Evolutionary conservation across 2,797 vertebrate genomes (phyloP).

Genomic region (Aeoliscus strigatus): DNA sequence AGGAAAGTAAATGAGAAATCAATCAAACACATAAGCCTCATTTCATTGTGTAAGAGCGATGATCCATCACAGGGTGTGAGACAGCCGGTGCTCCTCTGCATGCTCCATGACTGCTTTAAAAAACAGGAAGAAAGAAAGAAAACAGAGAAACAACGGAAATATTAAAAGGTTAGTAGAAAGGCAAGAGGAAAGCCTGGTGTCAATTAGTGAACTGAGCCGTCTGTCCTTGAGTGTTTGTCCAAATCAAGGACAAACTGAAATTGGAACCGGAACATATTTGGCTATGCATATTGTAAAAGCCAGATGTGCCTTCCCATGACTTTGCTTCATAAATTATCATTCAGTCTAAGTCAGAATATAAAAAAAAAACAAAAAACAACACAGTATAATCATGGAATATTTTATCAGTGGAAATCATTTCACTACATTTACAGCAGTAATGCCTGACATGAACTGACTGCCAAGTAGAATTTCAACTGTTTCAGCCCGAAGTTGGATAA

Average conservation of each 20-base stretch:
- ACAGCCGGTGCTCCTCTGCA: slow-evolving; percentile 38
- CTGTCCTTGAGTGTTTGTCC: slow-evolving; percentile 45
- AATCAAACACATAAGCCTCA: slow-evolving; percentile 59
- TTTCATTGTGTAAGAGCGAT: slow-evolving; percentile 58
- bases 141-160: slow-evolving; percentile 46
- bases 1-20: slow-evolving; percentile 58
- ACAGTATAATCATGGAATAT: slow-evolving; percentile 4
- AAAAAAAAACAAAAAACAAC: slow-evolving; percentile 13
- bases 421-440: slow-evolving; percentile 35
- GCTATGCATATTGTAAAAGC: slow-evolving; percentile 47
- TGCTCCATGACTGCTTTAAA: slow-evolving; percentile 22
- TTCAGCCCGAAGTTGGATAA: too few relatives aligned
- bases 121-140: slow-evolving; percentile 4
- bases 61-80: slow-evolving; percentile 58
- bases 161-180: slow-evolving; percentile 63
- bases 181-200: slow-evolving; percentile 43
- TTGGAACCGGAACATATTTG: slow-evolving; percentile 33
- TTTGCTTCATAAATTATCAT: slow-evolving; percentile 30
- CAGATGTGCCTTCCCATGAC: slow-evolving; percentile 44
- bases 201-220: slow-evolving; percentile 41
- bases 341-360: neutral
- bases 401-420: slow-evolving; percentile 36
- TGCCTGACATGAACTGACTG: slow-evolving; percentile 20
- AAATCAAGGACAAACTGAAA: slow-evolving; percentile 46
- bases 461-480: too few relatives aligned